Evolutionary conservation across 2,797 vertebrate genomes (phyloP).

Genomic region (Enteromius fasciolatus): DNA sequence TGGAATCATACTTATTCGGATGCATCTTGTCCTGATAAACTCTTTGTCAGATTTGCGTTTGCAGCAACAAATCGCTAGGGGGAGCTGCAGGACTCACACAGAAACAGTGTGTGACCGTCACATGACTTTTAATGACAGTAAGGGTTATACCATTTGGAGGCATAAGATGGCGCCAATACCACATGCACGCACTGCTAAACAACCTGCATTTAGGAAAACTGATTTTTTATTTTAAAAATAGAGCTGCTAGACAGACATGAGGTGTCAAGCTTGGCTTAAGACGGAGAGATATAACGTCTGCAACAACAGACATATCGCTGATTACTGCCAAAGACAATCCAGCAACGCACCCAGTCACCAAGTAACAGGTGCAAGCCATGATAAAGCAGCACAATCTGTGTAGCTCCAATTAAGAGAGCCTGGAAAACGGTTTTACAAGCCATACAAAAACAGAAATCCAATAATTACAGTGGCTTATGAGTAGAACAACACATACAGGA

Average conservation of each 20-base stretch:
- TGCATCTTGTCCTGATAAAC: not conserved
- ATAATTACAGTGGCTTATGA: constrained; percentile 7
- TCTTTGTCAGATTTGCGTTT: not conserved
- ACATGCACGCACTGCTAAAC: not conserved
- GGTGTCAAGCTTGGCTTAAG: constrained; percentile 30
- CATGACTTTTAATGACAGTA: not conserved
- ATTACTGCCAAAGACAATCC: constrained; percentile 24
- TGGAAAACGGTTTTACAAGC: constrained; percentile 6
- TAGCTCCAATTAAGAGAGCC: constrained; percentile 7
- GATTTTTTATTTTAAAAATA: constrained; percentile 26
- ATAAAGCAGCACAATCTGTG: not conserved
- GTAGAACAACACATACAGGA: constrained; percentile 5
- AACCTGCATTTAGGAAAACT: constrained; percentile 5
- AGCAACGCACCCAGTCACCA: constrained; percentile 24
- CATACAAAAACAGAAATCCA: constrained; percentile 26
- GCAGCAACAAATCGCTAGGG: not conserved
- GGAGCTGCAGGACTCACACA: constrained; percentile 1
- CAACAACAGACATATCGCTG: constrained; percentile 45
- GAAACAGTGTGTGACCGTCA: not conserved
- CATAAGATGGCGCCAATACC: not conserved
- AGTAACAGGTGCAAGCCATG: constrained; percentile 22
- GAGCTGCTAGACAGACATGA: constrained; percentile 35
- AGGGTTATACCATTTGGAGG: not conserved
- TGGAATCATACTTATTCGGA: not conserved
- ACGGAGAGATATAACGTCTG: constrained; percentile 32